phyloP scores from a whole-genome alignment of 2,113 vertebrate species.

The Chionodraco myersi region DNA sequence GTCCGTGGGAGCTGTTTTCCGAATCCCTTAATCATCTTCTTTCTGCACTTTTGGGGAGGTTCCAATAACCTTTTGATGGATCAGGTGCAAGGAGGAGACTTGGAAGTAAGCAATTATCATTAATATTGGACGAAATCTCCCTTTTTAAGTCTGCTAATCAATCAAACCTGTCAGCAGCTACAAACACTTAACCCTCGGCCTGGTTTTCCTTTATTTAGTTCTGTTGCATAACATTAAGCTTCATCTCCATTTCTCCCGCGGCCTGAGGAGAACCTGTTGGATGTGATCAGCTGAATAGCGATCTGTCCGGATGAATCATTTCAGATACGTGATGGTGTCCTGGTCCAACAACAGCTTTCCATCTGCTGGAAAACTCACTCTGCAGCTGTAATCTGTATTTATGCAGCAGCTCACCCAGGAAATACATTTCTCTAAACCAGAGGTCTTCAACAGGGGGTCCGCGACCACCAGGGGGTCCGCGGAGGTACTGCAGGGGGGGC shows the following conservation, averaged over 20 bases:
- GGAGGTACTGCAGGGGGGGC: too few species aligned
- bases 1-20: neutral
- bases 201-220: slow-evolving; percentile 16
- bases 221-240: too few species aligned
- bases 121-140: slow-evolving; percentile 7
- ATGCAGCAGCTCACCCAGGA: too few species aligned
- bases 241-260: neutral
- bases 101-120: neutral
- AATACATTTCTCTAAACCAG: neutral
- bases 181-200: slow-evolving; percentile 14
- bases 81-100: slow-evolving; percentile 4
- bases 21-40: neutral
- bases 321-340: slow-evolving; percentile 40
- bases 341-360: slow-evolving; percentile 55
- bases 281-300: slow-evolving; percentile 59
- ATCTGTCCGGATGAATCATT: slow-evolving; percentile 61
- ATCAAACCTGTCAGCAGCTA: slow-evolving; percentile 19
- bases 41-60: neutral
- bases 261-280: slow-evolving; percentile 34
- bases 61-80: neutral
- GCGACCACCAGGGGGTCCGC: too few species aligned
- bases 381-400: too few species aligned
- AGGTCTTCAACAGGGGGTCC: too few species aligned
- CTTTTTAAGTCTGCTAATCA: slow-evolving; percentile 25
- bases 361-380: slow-evolving; percentile 53